Evolutionary conservation across 2,797 vertebrate species (phyloP).

Genomic region (Arrhamphus sclerolepis): DNA sequence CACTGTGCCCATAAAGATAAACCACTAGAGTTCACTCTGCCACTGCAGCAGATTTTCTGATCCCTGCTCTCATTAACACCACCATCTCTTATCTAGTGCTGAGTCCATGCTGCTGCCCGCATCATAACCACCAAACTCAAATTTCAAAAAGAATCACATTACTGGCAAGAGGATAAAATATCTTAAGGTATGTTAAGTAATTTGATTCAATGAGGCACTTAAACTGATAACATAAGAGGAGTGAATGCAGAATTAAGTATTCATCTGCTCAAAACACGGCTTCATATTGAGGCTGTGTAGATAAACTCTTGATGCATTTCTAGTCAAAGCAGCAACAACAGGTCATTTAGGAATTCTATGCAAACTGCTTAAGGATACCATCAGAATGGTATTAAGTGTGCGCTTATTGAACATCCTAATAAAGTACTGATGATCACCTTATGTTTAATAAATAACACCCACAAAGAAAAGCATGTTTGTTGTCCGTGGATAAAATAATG

Average conservation of each 20-base stretch:
- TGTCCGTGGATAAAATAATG: no score
- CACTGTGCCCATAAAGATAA: background rate
- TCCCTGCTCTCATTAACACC: conserved; percentile 14
- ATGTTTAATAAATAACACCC: no score
- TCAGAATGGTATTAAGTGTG: no score
- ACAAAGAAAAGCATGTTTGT: no score
- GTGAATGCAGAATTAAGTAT: background rate
- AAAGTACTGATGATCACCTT: no score
- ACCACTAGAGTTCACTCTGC: conserved; percentile 25
- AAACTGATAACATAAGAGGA: conserved; percentile 8
- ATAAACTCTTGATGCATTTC: no score
- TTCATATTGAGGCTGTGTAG: background rate
- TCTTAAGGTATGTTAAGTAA: conserved; percentile 30
- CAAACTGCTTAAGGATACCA: no score
- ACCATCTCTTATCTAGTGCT: conserved; percentile 10
- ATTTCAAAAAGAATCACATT: conserved; percentile 29
- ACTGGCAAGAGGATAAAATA: conserved; percentile 27
- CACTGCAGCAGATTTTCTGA: conserved; percentile 5
- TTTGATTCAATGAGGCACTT: conserved; percentile 47
- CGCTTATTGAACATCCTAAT: no score
- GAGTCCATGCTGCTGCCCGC: conserved; percentile 12
- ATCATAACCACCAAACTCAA: conserved; percentile 9
- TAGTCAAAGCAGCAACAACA: no score
- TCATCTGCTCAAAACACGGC: background rate
- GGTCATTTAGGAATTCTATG: no score